A percentile compares a stretch with the other conserved stretches of the same genome.
phyloP scores from a whole-genome alignment of 1,140 invertebrate genomes.

The Drosophila subpulchrella region DNA sequence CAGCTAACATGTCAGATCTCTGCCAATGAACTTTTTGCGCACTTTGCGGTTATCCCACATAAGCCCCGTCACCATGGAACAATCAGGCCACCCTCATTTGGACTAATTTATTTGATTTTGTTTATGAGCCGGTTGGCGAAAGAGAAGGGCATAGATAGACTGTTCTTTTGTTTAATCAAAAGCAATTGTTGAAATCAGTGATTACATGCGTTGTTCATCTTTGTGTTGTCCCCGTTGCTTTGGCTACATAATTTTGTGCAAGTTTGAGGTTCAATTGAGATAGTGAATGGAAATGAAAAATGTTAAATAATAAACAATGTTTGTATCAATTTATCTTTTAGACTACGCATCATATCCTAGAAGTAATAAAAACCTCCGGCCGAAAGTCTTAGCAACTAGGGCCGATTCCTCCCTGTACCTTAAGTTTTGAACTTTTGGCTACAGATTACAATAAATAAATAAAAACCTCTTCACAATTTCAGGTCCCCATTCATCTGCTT shows the following conservation, averaged over 20 bases:
- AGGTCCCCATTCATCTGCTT: too few relatives aligned
- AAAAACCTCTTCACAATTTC: too few relatives aligned
- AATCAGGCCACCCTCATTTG: conserved; percentile 77
- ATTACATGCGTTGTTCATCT: conserved; percentile 53
- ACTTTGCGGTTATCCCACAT: conserved; percentile 46
- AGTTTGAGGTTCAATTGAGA: conserved; percentile 7
- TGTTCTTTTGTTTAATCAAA: conserved; percentile 80
- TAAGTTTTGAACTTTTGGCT: too few relatives aligned
- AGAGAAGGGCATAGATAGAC: conserved; percentile 30
- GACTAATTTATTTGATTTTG: conserved; percentile 80
- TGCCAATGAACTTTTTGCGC: conserved; percentile 51
- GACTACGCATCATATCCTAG: too few relatives aligned
- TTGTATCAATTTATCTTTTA: not conserved
- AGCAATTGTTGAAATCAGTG: conserved; percentile 77
- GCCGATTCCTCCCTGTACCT: too few relatives aligned
- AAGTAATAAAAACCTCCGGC: too few relatives aligned
- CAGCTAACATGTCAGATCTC: conserved; percentile 35
- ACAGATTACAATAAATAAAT: too few relatives aligned
- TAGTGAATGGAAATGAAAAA: not conserved
- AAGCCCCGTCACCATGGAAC: conserved; percentile 18
- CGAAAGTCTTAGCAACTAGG: too few relatives aligned
- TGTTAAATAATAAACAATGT: too few relatives aligned
- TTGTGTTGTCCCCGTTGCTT: conserved; percentile 41
- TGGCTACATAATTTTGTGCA: conserved; percentile 30
- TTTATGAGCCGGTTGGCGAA: conserved; percentile 40